Evolutionary conservation across 2,797 vertebrate species (phyloP).

Genomic region (Gallinago stenura): DNA sequence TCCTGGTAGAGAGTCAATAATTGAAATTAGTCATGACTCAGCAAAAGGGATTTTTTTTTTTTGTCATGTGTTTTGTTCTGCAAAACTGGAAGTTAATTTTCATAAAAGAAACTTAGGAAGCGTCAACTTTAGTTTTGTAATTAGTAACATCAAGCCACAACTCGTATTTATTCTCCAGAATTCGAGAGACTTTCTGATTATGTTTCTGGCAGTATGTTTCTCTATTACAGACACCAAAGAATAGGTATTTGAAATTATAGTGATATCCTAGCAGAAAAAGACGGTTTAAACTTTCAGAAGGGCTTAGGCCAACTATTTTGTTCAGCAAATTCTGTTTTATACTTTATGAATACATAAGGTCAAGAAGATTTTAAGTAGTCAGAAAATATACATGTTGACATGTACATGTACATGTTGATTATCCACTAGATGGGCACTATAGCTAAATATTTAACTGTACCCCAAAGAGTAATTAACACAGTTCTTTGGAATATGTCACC

Average conservation of each 20-base stretch:
- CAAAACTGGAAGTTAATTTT: background rate
- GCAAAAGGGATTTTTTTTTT: background rate
- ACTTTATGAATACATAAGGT: background rate
- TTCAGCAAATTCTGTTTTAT: background rate
- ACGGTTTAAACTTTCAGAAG: background rate
- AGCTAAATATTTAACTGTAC: background rate
- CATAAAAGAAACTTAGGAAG: background rate
- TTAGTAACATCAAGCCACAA: background rate
- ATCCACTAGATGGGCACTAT: background rate
- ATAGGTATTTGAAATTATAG: background rate
- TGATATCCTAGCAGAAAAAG: background rate
- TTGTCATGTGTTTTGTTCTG: background rate
- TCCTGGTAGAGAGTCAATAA: background rate
- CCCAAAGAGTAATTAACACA: background rate
- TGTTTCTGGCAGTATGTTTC: background rate
- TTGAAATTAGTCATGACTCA: background rate
- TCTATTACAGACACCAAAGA: background rate
- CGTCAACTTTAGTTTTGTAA: background rate
- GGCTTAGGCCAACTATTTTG: background rate
- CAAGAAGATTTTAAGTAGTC: background rate
- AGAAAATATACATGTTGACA: background rate
- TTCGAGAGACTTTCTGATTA: background rate
- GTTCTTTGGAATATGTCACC: background rate
- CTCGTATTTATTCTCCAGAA: background rate
- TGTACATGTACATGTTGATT: fast-evolving